Percentiles rank a stretch among this genome's conserved stretches.
Conservation (phyloP, 2,113 vertebrate genomes). For the Ciconia stormi region DNA sequence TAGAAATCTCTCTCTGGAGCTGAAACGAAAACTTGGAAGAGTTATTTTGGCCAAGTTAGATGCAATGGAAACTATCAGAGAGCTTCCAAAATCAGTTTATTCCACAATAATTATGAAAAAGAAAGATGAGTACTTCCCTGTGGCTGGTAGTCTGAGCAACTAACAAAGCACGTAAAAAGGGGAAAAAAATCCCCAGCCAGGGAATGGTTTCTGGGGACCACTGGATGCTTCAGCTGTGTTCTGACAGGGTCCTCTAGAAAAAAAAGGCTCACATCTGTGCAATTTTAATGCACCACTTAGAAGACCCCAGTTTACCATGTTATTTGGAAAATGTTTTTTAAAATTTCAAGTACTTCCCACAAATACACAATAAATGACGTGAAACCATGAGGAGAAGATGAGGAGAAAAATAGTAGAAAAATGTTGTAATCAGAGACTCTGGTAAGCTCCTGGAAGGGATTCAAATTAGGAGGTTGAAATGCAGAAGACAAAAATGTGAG, state of each 20-base stretch:
- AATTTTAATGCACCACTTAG: neutral
- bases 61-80: neutral
- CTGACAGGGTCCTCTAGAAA: neutral
- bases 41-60: neutral
- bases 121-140: neutral
- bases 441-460: neutral
- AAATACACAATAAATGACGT: neutral
- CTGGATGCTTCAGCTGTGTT: neutral
- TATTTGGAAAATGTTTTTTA: neutral
- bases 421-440: neutral
- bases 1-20: constrained; percentile 54
- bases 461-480: constrained; percentile 14
- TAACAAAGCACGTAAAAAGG: neutral
- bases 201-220: neutral
- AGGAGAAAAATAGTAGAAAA: constrained; percentile 1
- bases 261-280: neutral
- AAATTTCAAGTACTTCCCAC: neutral
- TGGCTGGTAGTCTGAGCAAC: neutral
- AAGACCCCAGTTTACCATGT: neutral
- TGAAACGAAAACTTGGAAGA: constrained; percentile 29
- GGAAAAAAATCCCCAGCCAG: neutral
- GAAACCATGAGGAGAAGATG: neutral
- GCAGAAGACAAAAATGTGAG: constrained; percentile 4
- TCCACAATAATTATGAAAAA: neutral
- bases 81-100: constrained; percentile 14